phyloP scores from a whole-genome alignment of 2,888 invertebrate species.

The Bugulina stolonifera region DNA sequence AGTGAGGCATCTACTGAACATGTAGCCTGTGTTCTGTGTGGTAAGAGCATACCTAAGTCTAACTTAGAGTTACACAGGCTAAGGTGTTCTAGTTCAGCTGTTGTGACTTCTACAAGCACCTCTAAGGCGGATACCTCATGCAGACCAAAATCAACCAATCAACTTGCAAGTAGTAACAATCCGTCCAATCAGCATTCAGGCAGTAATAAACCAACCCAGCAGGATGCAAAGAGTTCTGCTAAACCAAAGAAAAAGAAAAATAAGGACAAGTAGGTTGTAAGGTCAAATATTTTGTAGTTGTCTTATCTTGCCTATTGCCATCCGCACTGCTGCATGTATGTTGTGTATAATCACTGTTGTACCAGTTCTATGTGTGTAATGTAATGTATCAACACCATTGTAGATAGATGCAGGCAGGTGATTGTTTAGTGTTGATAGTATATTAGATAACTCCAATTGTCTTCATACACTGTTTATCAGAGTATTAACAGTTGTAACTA shows the following conservation, averaged over 20 bases:
- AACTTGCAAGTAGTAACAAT: neutral
- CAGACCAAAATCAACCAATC: neutral
- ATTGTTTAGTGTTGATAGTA: too few relatives aligned
- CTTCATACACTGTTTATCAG: too few relatives aligned
- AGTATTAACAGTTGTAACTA: too few relatives aligned
- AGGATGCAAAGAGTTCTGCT: neutral
- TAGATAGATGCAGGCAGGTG: too few relatives aligned
- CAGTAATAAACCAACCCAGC: neutral
- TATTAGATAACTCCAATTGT: too few relatives aligned
- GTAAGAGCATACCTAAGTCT: conserved; percentile 36
- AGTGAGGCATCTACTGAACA: too few relatives aligned
- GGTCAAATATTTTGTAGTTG: too few relatives aligned
- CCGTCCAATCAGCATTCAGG: neutral
- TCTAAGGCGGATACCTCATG: neutral
- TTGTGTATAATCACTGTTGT: too few relatives aligned
- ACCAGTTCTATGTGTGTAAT: too few relatives aligned
- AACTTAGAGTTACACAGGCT: conserved; percentile 31
- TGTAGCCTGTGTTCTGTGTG: conserved; percentile 36
- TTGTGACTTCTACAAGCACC: neutral
- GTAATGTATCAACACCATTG: too few relatives aligned
- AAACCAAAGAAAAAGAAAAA: neutral
- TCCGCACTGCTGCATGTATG: too few relatives aligned
- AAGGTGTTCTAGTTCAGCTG: neutral
- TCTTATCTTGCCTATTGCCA: too few relatives aligned
- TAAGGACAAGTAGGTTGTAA: neutral